Percentiles rank a stretch among this genome's conserved stretches.
These are phyloP conservation scores for Myotis davidii DNA, from an alignment of 2,113 vertebrate species.

Conservation along the genomic window DNA sequence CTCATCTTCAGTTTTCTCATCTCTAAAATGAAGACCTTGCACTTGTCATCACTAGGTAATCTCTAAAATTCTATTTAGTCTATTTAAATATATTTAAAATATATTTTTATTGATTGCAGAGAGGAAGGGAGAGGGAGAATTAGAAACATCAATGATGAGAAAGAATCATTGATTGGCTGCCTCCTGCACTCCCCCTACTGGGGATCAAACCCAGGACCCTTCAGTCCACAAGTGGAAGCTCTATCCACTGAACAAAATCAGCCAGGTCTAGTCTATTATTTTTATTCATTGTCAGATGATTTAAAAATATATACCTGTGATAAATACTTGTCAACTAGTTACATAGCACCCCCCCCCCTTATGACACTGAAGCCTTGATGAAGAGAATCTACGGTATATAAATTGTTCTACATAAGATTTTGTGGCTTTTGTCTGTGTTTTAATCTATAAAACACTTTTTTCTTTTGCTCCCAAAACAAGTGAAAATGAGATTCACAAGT, in stretches of 20 bases:
- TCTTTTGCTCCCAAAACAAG: constrained; percentile 4
- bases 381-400: background rate
- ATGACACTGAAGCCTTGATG: background rate
- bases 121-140: no score
- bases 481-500: constrained; percentile 8
- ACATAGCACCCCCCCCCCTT: background rate
- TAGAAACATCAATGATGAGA: no score
- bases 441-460: background rate
- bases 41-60: background rate
- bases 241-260: no score
- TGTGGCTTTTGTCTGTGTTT: background rate
- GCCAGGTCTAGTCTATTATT: background rate
- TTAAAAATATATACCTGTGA: background rate
- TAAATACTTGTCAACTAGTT: background rate
- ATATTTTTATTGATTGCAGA: no score
- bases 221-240: no score
- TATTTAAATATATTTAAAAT: background rate
- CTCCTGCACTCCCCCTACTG: no score
- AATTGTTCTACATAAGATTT: background rate
- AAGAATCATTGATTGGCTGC: no score
- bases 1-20: background rate
- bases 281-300: background rate
- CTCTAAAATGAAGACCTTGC: background rate
- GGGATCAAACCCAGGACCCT: no score
- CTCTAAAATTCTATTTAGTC: background rate